Conservation (phyloP, 2,797 vertebrate species). For the Acipenser transmontanus region DNA sequence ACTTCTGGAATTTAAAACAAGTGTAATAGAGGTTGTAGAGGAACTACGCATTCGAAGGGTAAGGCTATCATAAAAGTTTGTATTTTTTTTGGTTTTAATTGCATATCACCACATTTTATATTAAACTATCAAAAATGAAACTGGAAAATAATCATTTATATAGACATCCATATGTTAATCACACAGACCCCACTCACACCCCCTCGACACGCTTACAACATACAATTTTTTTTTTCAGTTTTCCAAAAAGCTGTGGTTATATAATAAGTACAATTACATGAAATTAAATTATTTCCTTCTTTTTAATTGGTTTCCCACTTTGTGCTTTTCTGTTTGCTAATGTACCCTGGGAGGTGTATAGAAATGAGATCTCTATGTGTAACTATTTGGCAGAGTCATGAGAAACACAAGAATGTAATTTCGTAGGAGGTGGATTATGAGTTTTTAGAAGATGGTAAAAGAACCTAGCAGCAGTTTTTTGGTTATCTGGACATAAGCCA, state of each 20-base stretch:
- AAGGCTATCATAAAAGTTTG: conserved; percentile 25
- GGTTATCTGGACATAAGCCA: conserved; percentile 54
- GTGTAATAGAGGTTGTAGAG: conserved; percentile 76
- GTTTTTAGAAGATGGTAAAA: conserved; percentile 53
- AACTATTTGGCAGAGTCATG: conserved; percentile 29
- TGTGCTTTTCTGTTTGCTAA: conserved; percentile 15
- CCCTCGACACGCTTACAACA: no score
- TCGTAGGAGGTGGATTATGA: conserved; percentile 53
- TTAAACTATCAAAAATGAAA: background rate
- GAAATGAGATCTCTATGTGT: conserved; percentile 16
- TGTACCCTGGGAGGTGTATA: conserved; percentile 16
- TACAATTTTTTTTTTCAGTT: no score
- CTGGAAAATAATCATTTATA: background rate
- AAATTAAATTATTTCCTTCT: background rate
- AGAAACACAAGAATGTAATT: conserved; percentile 49
- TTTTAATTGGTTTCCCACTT: conserved; percentile 3
- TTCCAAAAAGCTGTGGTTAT: no score
- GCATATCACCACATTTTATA: background rate
- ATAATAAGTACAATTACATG: background rate
- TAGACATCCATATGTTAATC: no score
- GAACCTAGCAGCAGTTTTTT: conserved; percentile 50
- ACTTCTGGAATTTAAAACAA: conserved; percentile 78
- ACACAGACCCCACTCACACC: no score
- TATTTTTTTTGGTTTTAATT: background rate
- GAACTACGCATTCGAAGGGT: conserved; percentile 86